Conservation (phyloP, 1,140 invertebrate genomes). For the Listronotus bonariensis region DNA sequence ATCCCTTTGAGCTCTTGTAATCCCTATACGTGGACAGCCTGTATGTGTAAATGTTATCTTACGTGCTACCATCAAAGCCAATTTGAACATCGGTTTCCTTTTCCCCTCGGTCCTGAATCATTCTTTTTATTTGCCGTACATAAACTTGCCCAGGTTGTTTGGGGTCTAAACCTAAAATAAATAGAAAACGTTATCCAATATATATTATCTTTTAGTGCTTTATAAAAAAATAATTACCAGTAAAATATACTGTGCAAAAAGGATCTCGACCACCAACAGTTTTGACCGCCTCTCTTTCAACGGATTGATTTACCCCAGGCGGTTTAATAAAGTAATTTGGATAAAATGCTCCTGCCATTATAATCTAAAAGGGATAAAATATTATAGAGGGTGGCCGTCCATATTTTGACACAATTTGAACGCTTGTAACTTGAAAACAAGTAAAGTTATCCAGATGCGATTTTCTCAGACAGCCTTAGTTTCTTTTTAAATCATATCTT, state of each 20-base stretch:
- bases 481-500: too few species aligned
- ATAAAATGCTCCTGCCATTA: conserved; percentile 85
- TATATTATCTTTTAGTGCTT: conserved; percentile 56
- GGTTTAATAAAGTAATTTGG: conserved; percentile 83
- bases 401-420: conserved; percentile 8
- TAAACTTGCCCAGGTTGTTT: conserved; percentile 66
- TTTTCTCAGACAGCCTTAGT: too few species aligned
- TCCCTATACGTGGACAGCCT: too few species aligned
- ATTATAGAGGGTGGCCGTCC: too few species aligned
- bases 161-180: conserved; percentile 30
- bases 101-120: conserved; percentile 32
- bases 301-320: conserved; percentile 53
- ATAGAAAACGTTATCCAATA: neutral
- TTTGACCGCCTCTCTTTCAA: conserved; percentile 66
- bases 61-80: conserved; percentile 66
- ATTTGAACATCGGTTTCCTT: conserved; percentile 60
- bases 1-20: too few species aligned
- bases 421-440: too few species aligned
- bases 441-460: too few species aligned
- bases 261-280: conserved; percentile 74
- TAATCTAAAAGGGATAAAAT: conserved; percentile 60
- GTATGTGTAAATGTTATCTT: too few species aligned
- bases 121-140: conserved; percentile 39
- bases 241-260: conserved; percentile 74
- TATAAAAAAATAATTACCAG: conserved; percentile 48